A percentile compares a stretch with the other conserved stretches of the same genome.
phyloP scores from a whole-genome alignment of 1,140 invertebrate species.

The Scaptodrosophila lebanonensis region DNA sequence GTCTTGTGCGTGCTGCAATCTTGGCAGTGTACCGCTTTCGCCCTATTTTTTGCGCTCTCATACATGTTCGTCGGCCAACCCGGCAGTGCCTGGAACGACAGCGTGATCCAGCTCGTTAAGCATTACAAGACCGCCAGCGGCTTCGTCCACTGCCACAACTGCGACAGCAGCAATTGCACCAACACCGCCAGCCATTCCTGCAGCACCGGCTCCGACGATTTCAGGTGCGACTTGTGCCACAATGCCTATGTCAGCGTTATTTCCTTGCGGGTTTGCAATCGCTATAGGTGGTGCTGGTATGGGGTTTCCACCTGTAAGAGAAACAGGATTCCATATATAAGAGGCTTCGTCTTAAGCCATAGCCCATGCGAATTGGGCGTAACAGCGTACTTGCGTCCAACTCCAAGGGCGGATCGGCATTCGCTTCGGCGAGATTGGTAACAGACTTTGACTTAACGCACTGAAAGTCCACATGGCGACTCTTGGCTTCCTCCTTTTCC shows the following conservation, averaged over 20 bases:
- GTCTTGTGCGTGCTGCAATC: conserved; percentile 41
- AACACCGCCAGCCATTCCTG: conserved; percentile 17
- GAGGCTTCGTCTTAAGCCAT: neutral
- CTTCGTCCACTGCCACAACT: conserved; percentile 66
- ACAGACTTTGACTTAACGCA: conserved; percentile 97
- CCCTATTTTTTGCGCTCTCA: conserved; percentile 7
- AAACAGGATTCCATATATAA: neutral
- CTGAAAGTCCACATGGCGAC: conserved; percentile 98
- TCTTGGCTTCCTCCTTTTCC: conserved; percentile 99
- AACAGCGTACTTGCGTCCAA: conserved; percentile 79
- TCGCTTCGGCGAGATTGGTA: conserved; percentile 93
- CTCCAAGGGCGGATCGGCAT: conserved; percentile 89
- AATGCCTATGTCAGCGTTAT: conserved; percentile 29
- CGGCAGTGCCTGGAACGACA: conserved; percentile 37
- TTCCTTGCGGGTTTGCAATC: conserved; percentile 52
- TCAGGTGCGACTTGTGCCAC: too few relatives aligned
- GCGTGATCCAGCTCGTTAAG: conserved; percentile 59
- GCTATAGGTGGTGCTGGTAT: conserved; percentile 68
- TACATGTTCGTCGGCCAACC: conserved; percentile 45
- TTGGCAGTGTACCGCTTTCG: conserved; percentile 48
- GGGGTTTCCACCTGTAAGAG: conserved; percentile 78
- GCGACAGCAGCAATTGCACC: conserved; percentile 30
- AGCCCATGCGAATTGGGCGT: too few relatives aligned
- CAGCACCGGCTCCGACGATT: conserved; percentile 10
- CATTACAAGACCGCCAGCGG: conserved; percentile 59